Conservation (phyloP, 2,113 vertebrate genomes). For the Columba livia region DNA sequence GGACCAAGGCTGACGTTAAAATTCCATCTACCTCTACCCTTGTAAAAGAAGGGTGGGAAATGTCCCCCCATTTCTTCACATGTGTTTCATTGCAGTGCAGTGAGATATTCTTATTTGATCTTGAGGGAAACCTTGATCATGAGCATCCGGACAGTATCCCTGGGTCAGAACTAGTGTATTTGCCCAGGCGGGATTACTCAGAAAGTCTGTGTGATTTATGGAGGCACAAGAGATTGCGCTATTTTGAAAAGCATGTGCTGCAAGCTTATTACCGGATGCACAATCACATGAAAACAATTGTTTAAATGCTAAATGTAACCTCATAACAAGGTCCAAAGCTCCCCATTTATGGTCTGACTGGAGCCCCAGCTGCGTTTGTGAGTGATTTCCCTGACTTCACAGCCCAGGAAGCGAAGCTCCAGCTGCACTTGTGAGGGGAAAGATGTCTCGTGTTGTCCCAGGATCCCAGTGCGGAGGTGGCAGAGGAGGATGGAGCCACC, state of each 20-base stretch:
- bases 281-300: neutral
- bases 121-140: neutral
- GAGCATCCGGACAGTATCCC: rapidly evolving
- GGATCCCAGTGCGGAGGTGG: neutral
- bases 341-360: neutral
- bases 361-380: neutral
- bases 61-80: neutral
- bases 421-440: neutral
- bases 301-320: neutral
- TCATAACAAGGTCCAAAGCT: neutral
- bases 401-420: neutral
- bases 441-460: neutral
- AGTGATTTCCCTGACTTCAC: neutral
- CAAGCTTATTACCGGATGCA: neutral
- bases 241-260: rapidly evolving
- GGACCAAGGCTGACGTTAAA: neutral
- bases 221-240: neutral
- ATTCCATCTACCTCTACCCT: neutral
- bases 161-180: neutral
- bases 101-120: neutral
- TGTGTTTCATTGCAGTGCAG: neutral
- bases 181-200: neutral
- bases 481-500: neutral
- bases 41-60: neutral
- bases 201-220: neutral